Evolutionary conservation across 2,888 invertebrate genomes (phyloP).

Genomic region (Drosophila borborema): DNA sequence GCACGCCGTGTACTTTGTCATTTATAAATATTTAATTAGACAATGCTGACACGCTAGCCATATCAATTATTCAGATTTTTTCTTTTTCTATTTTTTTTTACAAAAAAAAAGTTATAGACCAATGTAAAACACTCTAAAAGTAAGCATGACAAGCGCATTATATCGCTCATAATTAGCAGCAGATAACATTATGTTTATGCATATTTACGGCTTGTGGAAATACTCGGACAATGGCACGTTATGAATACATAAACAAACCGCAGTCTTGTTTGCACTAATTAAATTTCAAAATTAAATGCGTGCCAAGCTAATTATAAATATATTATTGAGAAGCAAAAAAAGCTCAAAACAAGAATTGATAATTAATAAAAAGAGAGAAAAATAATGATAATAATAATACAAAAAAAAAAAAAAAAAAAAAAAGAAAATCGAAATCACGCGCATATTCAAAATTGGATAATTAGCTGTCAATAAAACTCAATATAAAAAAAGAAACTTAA

Average conservation of each 20-base stretch:
- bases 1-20: background rate
- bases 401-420: no score
- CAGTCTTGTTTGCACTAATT: conserved; percentile 70
- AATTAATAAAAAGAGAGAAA: background rate
- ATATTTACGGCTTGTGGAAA: background rate
- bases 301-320: conserved; percentile 69
- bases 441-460: conserved; percentile 44
- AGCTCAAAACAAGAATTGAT: background rate
- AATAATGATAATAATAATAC: background rate
- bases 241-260: conserved; percentile 64
- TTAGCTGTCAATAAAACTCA: conserved; percentile 58
- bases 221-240: conserved; percentile 40
- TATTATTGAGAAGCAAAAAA: conserved; percentile 36
- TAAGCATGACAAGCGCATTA: conserved; percentile 50
- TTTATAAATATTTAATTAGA: conserved; percentile 16
- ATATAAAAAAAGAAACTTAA: conserved; percentile 55
- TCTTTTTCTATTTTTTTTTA: background rate
- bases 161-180: conserved; percentile 54
- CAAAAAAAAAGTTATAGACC: background rate
- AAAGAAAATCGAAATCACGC: background rate
- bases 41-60: conserved; percentile 24
- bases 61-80: conserved; percentile 38
- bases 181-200: conserved; percentile 23
- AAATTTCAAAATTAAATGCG: conserved; percentile 69
- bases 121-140: conserved; percentile 18